Evolutionary conservation across 2,888 invertebrate species (phyloP).

Genomic region (Volucella zonaria): DNA sequence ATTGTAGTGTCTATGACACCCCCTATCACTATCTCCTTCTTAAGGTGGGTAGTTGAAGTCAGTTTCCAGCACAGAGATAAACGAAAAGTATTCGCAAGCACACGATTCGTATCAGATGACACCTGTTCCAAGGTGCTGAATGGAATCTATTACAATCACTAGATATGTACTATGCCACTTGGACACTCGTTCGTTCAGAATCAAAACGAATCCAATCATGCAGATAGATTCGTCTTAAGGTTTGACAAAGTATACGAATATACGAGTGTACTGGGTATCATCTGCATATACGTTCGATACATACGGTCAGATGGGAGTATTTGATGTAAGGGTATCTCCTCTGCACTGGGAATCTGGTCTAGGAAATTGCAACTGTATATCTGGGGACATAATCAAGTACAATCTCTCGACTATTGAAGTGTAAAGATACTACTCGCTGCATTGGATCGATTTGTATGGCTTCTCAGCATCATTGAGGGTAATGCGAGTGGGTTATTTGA

Average conservation of each 20-base stretch:
- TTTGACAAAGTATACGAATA: not conserved
- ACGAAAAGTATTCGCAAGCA: conserved; percentile 39
- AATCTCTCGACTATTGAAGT: conserved; percentile 45
- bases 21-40: conserved; percentile 30
- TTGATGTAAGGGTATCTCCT: no score
- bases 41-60: not conserved
- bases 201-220: conserved; percentile 32
- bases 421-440: conserved; percentile 36
- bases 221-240: conserved; percentile 13
- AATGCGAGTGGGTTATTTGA: conserved; percentile 59
- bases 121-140: conserved; percentile 37
- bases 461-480: conserved; percentile 57
- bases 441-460: conserved; percentile 60
- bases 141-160: conserved; percentile 48
- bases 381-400: not conserved
- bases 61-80: conserved; percentile 17
- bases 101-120: conserved; percentile 56
- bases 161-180: not conserved
- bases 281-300: no score
- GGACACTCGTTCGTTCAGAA: not conserved
- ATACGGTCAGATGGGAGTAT: no score
- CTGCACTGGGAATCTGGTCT: no score
- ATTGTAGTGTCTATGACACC: conserved; percentile 47
- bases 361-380: not conserved
- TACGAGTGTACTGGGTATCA: not conserved